These are phyloP conservation scores for Phalacrocorax aristotelis DNA, from an alignment of 2,113 vertebrate species.

Conservation along the genomic window DNA sequence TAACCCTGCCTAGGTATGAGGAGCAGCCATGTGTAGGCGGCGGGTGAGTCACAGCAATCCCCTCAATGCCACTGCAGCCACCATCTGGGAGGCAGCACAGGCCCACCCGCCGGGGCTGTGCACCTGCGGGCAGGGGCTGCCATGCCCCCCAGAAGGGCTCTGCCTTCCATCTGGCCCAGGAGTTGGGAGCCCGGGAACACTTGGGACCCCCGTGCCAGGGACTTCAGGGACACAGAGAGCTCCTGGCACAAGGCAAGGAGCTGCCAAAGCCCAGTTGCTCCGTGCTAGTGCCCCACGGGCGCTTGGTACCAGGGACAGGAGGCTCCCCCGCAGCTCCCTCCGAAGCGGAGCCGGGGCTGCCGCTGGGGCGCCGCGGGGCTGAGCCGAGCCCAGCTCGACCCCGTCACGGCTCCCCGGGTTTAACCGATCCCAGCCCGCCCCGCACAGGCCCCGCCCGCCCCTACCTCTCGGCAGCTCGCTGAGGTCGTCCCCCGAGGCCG, in stretches of 20 bases:
- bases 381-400: neutral
- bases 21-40: slow-evolving; percentile 64
- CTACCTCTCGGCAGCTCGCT: too few relatives aligned
- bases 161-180: neutral
- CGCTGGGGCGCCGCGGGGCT: neutral
- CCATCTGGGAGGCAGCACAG: neutral
- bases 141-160: neutral
- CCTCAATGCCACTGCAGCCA: neutral
- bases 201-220: neutral
- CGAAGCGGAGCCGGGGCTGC: neutral
- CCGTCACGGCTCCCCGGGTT: neutral
- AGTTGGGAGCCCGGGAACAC: accelerated
- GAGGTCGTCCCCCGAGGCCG: too few relatives aligned
- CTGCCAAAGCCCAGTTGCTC: neutral
- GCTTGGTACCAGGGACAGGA: neutral
- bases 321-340: neutral
- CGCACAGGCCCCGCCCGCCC: neutral
- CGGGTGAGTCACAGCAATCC: neutral
- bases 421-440: neutral
- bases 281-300: neutral
- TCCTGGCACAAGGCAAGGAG: neutral
- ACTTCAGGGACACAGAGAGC: neutral
- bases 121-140: neutral
- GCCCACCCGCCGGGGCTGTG: neutral
- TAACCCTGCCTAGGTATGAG: slow-evolving; percentile 72